These are phyloP conservation scores for Lasioglossum oenotherae DNA, from an alignment of 2,888 invertebrate genomes.

Conservation along the genomic window DNA sequence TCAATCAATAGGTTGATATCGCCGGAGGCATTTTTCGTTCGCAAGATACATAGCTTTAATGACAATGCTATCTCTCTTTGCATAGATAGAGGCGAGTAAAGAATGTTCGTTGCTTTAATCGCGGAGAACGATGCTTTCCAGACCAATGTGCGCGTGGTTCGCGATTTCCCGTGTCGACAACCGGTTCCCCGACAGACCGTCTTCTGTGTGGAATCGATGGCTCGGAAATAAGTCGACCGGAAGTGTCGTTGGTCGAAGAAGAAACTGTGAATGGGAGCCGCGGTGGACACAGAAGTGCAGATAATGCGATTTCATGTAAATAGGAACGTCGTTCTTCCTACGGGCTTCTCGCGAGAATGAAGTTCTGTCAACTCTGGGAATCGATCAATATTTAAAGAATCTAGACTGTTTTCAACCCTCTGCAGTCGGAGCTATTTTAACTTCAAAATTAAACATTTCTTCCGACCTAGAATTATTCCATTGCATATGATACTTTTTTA, in stretches of 20 bases:
- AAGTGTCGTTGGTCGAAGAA: conserved; percentile 33
- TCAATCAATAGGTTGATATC: neutral
- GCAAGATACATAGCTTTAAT: neutral
- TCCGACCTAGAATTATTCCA: no score
- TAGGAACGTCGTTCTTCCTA: neutral
- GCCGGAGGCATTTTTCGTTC: neutral
- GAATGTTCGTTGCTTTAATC: neutral
- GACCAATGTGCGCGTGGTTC: neutral
- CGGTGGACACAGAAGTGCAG: conserved; percentile 18
- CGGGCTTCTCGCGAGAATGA: neutral
- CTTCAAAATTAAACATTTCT: no score
- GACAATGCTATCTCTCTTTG: neutral
- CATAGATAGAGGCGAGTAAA: neutral
- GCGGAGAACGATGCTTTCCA: conserved; percentile 20
- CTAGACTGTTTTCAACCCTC: no score
- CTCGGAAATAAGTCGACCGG: conserved; percentile 59
- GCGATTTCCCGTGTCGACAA: conserved; percentile 45
- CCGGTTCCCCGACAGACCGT: conserved; percentile 59
- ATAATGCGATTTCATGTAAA: conserved; percentile 11
- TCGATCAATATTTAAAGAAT: no score
- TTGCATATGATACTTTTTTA: no score
- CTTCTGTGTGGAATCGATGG: conserved; percentile 66
- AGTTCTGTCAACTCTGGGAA: no score
- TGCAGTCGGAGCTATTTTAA: no score
- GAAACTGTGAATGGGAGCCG: neutral